Evolutionary conservation across 2,113 vertebrate genomes (phyloP).

Genomic region (Sylvia atricapilla): DNA sequence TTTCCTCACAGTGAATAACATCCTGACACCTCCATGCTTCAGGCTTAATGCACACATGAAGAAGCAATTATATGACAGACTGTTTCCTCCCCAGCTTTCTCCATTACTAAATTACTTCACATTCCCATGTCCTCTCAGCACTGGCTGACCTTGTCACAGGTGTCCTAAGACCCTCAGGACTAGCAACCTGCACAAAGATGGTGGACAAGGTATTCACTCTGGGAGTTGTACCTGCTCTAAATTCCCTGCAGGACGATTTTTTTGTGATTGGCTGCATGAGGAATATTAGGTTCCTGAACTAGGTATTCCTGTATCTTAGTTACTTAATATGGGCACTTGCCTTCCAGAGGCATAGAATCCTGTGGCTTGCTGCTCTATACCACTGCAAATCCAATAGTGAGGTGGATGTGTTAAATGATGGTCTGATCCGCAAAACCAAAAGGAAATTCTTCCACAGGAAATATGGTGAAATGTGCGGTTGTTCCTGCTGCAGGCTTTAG

Average conservation of each 20-base stretch:
- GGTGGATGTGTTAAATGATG: background rate
- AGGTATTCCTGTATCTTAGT: background rate
- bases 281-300: background rate
- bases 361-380: background rate
- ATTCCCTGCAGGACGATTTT: background rate
- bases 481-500: background rate
- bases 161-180: background rate
- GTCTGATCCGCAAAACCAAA: background rate
- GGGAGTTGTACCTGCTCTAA: background rate
- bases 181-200: background rate
- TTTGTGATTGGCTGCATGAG: background rate
- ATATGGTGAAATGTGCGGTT: background rate
- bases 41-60: background rate
- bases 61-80: background rate
- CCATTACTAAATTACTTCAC: background rate
- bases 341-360: background rate
- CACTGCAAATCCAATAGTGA: background rate
- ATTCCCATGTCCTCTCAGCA: background rate
- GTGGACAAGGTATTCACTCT: background rate
- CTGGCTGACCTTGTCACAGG: background rate
- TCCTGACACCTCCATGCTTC: background rate
- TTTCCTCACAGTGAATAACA: constrained; percentile 13
- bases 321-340: background rate
- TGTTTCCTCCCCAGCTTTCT: background rate
- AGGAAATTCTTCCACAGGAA: constrained; percentile 15